phyloP scores from a whole-genome alignment of 2,113 vertebrate genomes.

The Lophochroa leadbeateri region DNA sequence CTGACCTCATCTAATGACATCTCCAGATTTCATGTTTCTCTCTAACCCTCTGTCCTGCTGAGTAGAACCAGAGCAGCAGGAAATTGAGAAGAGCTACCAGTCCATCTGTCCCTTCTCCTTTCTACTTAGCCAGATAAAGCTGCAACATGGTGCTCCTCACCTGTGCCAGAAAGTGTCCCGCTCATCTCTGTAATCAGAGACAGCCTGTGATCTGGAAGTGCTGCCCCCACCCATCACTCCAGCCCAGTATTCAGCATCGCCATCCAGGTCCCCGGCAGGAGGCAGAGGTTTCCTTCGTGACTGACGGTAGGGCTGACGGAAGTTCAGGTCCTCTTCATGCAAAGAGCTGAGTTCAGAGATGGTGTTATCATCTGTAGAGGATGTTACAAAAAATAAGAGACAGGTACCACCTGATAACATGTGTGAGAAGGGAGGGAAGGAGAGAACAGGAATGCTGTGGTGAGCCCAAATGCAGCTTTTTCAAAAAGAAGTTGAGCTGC shows the following conservation, averaged over 20 bases:
- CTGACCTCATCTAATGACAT: background rate
- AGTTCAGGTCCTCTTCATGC: slow-evolving; percentile 86
- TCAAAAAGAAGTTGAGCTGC: background rate
- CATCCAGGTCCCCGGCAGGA: slow-evolving; percentile 80
- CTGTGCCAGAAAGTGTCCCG: slow-evolving; percentile 76
- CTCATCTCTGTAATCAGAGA: slow-evolving; percentile 77
- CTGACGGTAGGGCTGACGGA: slow-evolving; percentile 88
- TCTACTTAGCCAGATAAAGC: background rate
- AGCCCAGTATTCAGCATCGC: slow-evolving; percentile 76
- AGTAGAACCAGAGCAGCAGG: background rate
- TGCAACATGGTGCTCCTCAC: slow-evolving; percentile 14
- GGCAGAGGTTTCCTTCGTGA: slow-evolving; percentile 87
- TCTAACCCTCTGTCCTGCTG: background rate
- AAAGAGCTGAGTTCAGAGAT: slow-evolving; percentile 95
- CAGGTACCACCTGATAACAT: background rate
- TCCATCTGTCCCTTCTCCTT: background rate
- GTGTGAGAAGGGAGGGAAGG: background rate
- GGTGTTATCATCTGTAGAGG: slow-evolving; percentile 85
- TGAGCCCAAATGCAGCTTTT: background rate
- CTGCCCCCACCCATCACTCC: slow-evolving; percentile 67
- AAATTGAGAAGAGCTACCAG: background rate
- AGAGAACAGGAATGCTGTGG: background rate
- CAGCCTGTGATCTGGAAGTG: slow-evolving; percentile 71
- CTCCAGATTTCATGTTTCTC: background rate
- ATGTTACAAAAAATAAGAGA: background rate